Evolutionary conservation across 2,113 vertebrate species (phyloP), one percentile per base, ranked within the genome.

Genomic region (Xiphophorus hellerii): DNA sequence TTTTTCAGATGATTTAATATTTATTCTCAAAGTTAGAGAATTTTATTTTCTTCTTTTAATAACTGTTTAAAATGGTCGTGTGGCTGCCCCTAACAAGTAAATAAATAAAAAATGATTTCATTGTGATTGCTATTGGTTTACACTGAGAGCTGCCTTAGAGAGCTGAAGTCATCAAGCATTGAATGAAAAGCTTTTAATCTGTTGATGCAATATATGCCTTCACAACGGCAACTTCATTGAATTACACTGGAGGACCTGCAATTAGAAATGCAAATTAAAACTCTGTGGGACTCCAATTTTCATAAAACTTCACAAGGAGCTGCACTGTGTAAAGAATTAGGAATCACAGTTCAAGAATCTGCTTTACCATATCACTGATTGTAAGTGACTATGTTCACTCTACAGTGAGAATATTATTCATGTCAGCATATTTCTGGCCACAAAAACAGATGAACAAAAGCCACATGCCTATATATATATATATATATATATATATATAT

Each of bases 181-280:
- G 66, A 72, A 70, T 71, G 74, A 82, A 51, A 69, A 62, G 44
- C 66, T 76, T 84, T 87, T 77, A 85, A 80, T 86, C 68, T 85
- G 83, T 88, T 82, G 77, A 88, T 79, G 77, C 71, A 80, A 87
- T 71, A 63, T 66, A 58, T 86, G 81, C 86, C 88, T 80, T 78
- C 51, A 66, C 15, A 42, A 42, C 4, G 39, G 39, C 39, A 80
- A 84, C 74, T 84, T 74, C 72, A 88, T 87, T 80, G 78, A 90
- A 84, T 86, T 80, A 81, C 86, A 82, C 66, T 30, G 17, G 71
- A 71, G 83, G 91, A 80, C 82, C 77, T 79, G 44, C 69, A 84
- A 92, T 93, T 93, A 91, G 74, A 88, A 88, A 89, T 90, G 89
- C 65, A 73, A 83, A 89, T 88, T 62, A 60, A 70, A 84, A 84